Evolutionary conservation across 2,797 vertebrate species (phyloP).

Genomic region (Melanitta fusca): DNA sequence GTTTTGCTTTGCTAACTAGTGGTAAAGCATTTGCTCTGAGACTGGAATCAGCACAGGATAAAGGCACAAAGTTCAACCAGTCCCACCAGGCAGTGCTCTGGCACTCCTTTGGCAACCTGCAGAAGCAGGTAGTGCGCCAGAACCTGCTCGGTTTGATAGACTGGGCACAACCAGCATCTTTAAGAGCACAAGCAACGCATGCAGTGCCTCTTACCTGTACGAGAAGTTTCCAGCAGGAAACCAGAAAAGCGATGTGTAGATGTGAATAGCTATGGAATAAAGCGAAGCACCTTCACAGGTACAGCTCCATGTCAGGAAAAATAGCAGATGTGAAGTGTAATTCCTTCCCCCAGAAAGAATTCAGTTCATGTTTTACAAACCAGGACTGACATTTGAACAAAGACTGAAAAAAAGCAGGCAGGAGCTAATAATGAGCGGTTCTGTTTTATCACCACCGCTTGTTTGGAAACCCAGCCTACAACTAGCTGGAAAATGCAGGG

Average conservation of each 20-base stretch:
- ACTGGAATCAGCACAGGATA: neutral
- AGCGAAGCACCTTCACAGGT: neutral
- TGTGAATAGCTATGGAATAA: neutral
- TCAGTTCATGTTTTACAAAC: slow-evolving; percentile 75
- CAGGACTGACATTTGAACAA: slow-evolving; percentile 72
- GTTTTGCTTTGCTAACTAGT: neutral
- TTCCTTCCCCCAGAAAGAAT: neutral
- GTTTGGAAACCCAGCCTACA: slow-evolving; percentile 28
- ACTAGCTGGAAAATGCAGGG: slow-evolving; percentile 11
- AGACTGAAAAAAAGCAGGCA: slow-evolving; percentile 46
- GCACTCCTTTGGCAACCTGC: neutral
- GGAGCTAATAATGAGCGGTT: slow-evolving; percentile 25
- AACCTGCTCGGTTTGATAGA: neutral
- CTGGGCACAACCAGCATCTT: fast-evolving
- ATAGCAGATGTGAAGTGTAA: slow-evolving; percentile 68
- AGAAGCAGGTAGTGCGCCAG: neutral
- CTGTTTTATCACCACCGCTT: slow-evolving; percentile 23
- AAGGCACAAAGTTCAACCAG: neutral
- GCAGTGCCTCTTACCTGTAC: neutral
- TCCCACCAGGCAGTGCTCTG: neutral
- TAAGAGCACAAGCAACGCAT: neutral
- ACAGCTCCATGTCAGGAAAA: neutral
- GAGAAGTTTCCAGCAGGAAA: neutral
- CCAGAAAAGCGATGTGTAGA: neutral
- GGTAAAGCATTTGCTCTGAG: neutral